phyloP scores from a whole-genome alignment of 2,797 vertebrate species.

The Sebastes taczanowskii region DNA sequence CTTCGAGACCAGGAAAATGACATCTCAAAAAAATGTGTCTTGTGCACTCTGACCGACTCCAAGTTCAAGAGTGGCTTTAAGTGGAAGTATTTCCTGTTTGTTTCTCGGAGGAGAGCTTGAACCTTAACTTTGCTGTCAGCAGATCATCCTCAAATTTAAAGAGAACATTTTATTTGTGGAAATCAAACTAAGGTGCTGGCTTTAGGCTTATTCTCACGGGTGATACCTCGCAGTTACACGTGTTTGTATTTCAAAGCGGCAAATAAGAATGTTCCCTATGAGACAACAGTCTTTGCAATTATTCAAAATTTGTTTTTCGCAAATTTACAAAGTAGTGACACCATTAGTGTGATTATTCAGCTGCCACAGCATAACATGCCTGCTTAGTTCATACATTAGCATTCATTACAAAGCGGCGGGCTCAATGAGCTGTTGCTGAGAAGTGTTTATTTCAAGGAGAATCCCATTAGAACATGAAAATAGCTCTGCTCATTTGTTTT shows the following conservation, averaged over 20 bases:
- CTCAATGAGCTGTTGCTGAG: slow-evolving; percentile 5
- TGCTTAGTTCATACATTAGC: slow-evolving; percentile 15
- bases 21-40: slow-evolving; percentile 34
- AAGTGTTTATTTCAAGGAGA: slow-evolving; percentile 5
- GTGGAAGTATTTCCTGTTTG: slow-evolving; percentile 64
- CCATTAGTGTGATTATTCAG: slow-evolving; percentile 10
- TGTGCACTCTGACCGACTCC: slow-evolving; percentile 8
- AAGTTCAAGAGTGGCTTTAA: slow-evolving; percentile 46
- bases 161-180: not conserved
- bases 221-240: not conserved
- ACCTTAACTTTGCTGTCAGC: not conserved
- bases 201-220: not conserved
- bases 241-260: not conserved
- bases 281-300: not conserved
- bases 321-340: not conserved
- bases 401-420: slow-evolving; percentile 3
- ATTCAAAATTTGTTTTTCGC: slow-evolving; percentile 10
- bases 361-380: not conserved
- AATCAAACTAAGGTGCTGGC: not conserved
- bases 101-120: slow-evolving; percentile 6
- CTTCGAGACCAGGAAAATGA: slow-evolving; percentile 37
- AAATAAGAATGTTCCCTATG: not conserved
- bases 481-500: slow-evolving; percentile 1
- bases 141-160: not conserved
- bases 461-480: not conserved